phyloP scores from a whole-genome alignment of 2,888 invertebrate genomes.

The Himalopsyche japonica region DNA sequence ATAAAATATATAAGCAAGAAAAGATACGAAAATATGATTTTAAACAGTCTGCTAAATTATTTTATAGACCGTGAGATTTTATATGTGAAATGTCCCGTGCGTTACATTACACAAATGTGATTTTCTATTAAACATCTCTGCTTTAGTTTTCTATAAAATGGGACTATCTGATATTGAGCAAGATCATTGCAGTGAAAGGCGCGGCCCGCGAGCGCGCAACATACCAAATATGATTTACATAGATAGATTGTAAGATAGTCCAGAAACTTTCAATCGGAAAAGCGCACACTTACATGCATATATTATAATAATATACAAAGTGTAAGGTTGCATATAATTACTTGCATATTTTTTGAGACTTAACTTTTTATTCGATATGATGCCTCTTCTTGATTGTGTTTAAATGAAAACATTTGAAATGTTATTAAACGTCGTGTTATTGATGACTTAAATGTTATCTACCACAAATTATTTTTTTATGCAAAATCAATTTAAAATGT shows the following conservation, averaged over 20 bases:
- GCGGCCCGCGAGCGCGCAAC: background rate
- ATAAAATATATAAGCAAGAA: too few relatives aligned
- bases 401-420: too few relatives aligned
- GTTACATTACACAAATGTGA: background rate
- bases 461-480: too few relatives aligned
- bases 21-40: too few relatives aligned
- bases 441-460: too few relatives aligned
- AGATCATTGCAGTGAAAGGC: background rate
- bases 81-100: too few relatives aligned
- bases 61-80: too few relatives aligned
- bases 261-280: background rate
- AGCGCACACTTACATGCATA: background rate
- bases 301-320: background rate
- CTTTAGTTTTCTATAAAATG: background rate
- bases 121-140: background rate
- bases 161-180: background rate
- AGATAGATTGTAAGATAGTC: background rate
- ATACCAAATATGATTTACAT: background rate
- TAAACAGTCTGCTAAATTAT: too few relatives aligned
- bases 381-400: background rate
- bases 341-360: background rate
- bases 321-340: background rate
- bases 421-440: too few relatives aligned
- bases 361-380: too few relatives aligned
- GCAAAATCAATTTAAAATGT: too few relatives aligned